Conservation (phyloP, 2,888 invertebrate genomes). For the Nomada lathburiana region DNA sequence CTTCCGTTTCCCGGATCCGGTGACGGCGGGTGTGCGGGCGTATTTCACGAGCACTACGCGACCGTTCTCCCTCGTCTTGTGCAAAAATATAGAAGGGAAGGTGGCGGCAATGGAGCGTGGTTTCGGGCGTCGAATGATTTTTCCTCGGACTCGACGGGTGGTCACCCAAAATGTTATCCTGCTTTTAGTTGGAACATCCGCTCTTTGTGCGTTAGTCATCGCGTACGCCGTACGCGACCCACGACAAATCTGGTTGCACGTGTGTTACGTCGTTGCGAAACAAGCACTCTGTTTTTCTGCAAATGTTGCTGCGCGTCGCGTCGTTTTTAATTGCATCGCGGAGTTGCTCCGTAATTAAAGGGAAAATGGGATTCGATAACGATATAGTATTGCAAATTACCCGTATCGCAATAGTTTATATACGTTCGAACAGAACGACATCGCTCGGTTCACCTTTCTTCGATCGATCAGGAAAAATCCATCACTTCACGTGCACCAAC, state of each 20-base stretch:
- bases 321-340: too few relatives aligned
- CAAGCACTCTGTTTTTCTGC: not conserved
- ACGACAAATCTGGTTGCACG: too few relatives aligned
- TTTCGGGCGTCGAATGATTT: not conserved
- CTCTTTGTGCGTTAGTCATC: not conserved
- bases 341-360: too few relatives aligned
- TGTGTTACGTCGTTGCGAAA: too few relatives aligned
- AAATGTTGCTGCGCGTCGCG: not conserved
- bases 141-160: conserved; percentile 11
- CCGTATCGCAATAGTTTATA: too few relatives aligned
- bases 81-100: not conserved
- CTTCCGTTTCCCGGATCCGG: conserved; percentile 69
- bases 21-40: conserved; percentile 35
- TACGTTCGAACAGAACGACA: too few relatives aligned
- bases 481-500: too few relatives aligned
- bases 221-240: not conserved
- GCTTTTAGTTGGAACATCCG: conserved; percentile 14
- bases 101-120: conserved; percentile 1
- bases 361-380: too few relatives aligned
- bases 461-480: too few relatives aligned
- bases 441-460: too few relatives aligned
- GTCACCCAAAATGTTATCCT: conserved; percentile 16
- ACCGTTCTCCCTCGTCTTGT: not conserved
- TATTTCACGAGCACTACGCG: conserved; percentile 45
- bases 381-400: too few relatives aligned